A percentile compares a stretch with the other conserved stretches of the same genome.
These are phyloP conservation scores for Vireo altiloquus DNA, from an alignment of 2,113 vertebrate genomes.

Conservation along the genomic window DNA sequence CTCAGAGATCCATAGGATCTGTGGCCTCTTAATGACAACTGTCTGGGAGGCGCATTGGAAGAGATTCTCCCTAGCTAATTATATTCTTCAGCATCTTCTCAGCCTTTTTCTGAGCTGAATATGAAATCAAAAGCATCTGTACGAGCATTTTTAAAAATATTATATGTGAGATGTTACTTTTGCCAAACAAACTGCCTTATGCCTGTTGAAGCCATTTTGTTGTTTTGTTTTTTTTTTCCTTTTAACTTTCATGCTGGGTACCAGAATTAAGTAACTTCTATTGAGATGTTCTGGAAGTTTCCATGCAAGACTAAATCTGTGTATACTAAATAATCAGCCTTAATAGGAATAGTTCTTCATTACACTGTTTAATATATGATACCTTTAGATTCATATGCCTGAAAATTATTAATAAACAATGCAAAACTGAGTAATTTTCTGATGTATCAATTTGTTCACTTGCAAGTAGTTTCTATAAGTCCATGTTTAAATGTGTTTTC, in stretches of 20 bases:
- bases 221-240: background rate
- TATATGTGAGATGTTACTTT: background rate
- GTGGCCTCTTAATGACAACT: background rate
- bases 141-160: background rate
- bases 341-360: background rate
- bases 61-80: background rate
- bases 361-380: background rate
- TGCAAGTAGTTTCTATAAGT: background rate
- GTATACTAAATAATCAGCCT: background rate
- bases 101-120: background rate
- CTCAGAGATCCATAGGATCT: background rate
- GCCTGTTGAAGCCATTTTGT: background rate
- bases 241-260: background rate
- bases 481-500: background rate
- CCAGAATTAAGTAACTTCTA: background rate
- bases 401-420: background rate
- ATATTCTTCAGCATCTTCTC: background rate
- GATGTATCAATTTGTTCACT: background rate
- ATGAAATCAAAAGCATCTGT: background rate
- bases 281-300: background rate
- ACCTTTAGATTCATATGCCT: background rate
- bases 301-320: background rate
- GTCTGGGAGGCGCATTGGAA: background rate
- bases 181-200: background rate
- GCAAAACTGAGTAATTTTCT: background rate